These are phyloP conservation scores for Trialeurodes vaporariorum DNA, from an alignment of 1,140 invertebrate genomes.

Conservation along the genomic window DNA sequence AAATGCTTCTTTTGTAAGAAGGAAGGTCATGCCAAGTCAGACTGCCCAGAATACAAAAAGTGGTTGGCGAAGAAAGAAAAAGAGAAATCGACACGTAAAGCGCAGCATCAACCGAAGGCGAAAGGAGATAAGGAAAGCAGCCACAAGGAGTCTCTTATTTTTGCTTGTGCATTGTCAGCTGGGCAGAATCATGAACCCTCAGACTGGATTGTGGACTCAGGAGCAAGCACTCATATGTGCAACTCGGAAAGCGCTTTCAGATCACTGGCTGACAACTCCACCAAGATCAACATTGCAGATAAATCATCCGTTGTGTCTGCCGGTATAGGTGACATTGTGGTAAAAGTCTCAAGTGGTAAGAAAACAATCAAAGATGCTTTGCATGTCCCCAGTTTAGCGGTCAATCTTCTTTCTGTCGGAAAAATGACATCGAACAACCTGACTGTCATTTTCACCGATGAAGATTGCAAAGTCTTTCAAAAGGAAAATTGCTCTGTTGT, in stretches of 20 bases:
- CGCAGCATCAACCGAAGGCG: too few species aligned
- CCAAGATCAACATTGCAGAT: background rate
- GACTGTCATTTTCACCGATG: background rate
- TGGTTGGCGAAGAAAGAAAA: too few species aligned
- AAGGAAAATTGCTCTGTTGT: background rate
- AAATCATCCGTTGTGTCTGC: background rate
- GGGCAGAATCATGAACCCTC: background rate
- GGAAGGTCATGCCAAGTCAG: constrained; percentile 6
- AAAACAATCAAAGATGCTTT: background rate
- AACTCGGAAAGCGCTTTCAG: background rate
- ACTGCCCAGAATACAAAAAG: constrained; percentile 8
- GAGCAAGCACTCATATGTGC: background rate
- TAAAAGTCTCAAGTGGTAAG: background rate
- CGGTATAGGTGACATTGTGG: background rate
- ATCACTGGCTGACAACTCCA: background rate
- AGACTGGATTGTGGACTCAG: background rate
- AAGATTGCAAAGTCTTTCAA: background rate
- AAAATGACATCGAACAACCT: background rate
- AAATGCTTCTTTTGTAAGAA: constrained; percentile 8
- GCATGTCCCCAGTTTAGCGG: background rate
- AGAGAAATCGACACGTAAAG: background rate
- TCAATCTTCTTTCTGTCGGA: background rate
- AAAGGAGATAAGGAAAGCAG: too few species aligned
- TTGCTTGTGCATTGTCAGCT: background rate
- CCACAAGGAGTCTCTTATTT: background rate